A percentile compares a stretch with the other conserved stretches of the same genome.
Conservation (phyloP, 2,888 invertebrate genomes). For the Aphidoletes aphidimyza region DNA sequence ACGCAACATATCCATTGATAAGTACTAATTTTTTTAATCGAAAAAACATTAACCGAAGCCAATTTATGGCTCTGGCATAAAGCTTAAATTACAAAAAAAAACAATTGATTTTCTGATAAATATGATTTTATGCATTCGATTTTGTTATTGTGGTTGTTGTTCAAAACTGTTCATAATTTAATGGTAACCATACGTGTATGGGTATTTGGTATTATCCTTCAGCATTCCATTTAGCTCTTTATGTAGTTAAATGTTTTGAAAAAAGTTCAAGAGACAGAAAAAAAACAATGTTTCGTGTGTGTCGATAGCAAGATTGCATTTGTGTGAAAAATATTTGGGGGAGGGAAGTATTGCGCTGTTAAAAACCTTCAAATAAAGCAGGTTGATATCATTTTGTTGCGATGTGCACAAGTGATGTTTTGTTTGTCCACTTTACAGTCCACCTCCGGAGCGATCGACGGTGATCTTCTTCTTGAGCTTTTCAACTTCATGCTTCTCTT, state of each 20-base stretch:
- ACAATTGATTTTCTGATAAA: neutral
- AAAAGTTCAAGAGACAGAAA: too few species aligned
- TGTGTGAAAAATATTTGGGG: too few species aligned
- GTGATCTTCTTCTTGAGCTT: constrained; percentile 81
- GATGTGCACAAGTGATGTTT: neutral
- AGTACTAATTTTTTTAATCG: constrained; percentile 30
- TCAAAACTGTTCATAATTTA: neutral
- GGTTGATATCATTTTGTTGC: neutral
- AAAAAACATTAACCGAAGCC: neutral
- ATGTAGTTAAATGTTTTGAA: too few species aligned
- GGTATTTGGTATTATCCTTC: too few species aligned
- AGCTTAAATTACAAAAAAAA: neutral
- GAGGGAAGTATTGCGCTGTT: neutral
- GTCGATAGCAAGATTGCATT: too few species aligned
- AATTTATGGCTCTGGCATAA: neutral
- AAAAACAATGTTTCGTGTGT: too few species aligned
- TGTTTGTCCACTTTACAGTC: constrained; percentile 73
- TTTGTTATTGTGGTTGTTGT: too few species aligned
- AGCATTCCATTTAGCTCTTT: too few species aligned
- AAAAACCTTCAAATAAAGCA: neutral
- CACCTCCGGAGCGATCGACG: constrained; percentile 96
- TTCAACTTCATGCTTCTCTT: constrained; percentile 83
- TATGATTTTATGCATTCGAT: constrained; percentile 16
- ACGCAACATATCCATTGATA: neutral
- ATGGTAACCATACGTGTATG: too few species aligned